Percentiles rank a stretch among this genome's conserved stretches.
These are phyloP conservation scores for Apis florea DNA, from an alignment of 1,140 invertebrate genomes.

Conservation along the genomic window DNA sequence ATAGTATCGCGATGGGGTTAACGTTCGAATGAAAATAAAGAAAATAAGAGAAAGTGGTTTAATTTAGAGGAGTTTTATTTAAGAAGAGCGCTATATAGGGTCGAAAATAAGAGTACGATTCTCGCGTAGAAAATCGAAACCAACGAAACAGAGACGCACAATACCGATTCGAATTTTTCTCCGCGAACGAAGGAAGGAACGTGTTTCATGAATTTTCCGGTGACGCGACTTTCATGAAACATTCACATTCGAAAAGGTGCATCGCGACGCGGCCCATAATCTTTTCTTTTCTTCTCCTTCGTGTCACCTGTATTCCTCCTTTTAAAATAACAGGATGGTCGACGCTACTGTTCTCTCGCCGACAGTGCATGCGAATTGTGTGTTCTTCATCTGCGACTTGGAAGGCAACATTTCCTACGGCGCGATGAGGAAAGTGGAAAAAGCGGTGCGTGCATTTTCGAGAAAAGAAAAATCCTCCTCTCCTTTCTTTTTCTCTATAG, in stretches of 20 bases:
- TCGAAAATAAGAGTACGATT: too few relatives aligned
- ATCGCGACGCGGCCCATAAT: background rate
- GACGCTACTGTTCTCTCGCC: background rate
- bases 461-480: background rate
- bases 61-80: too few relatives aligned
- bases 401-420: constrained; percentile 10
- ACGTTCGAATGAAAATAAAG: too few relatives aligned
- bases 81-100: too few relatives aligned
- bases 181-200: too few relatives aligned
- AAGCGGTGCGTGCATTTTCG: background rate
- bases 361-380: background rate
- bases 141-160: background rate
- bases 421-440: background rate
- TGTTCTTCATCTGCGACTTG: background rate
- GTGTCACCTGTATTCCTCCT: background rate
- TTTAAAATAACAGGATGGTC: constrained; percentile 6
- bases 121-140: too few relatives aligned
- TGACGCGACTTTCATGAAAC: constrained; percentile 6
- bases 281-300: background rate
- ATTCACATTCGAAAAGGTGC: constrained; percentile 12
- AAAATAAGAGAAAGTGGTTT: too few relatives aligned
- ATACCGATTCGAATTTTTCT: background rate
- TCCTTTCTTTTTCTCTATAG: background rate
- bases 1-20: too few relatives aligned
- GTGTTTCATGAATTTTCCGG: constrained; percentile 13